phyloP scores from a whole-genome alignment of 1,140 invertebrate species.

The Spodoptera frugiperda region DNA sequence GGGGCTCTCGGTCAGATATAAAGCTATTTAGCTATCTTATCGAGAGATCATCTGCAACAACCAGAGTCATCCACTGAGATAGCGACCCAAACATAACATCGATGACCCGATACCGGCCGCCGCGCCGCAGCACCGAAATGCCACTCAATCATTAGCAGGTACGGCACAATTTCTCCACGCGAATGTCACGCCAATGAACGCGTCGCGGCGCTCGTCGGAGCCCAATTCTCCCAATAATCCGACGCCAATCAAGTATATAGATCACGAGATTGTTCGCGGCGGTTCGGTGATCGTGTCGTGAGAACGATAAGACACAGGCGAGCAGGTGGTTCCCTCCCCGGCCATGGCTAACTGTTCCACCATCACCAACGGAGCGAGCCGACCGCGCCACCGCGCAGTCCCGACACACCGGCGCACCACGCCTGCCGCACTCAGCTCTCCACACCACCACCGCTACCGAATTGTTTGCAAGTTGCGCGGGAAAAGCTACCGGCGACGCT shows the following conservation, averaged over 20 bases:
- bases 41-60: conserved; percentile 60
- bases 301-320: conserved; percentile 73
- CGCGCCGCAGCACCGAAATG: conserved; percentile 56
- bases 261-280: conserved; percentile 76
- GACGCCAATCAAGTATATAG: conserved; percentile 82
- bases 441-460: conserved; percentile 47
- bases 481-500: conserved; percentile 50
- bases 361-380: conserved; percentile 65
- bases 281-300: conserved; percentile 75
- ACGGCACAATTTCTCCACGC: conserved; percentile 70
- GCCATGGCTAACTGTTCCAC: conserved; percentile 74
- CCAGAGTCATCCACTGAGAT: conserved; percentile 59
- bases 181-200: conserved; percentile 73
- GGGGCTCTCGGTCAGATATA: conserved; percentile 61
- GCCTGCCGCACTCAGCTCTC: conserved; percentile 58
- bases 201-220: conserved; percentile 62
- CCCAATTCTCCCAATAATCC: conserved; percentile 76
- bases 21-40: conserved; percentile 78
- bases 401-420: conserved; percentile 71
- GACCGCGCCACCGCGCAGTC: conserved; percentile 71
- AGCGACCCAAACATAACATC: conserved; percentile 68
- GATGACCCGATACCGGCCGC: conserved; percentile 64
- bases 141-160: conserved; percentile 67
- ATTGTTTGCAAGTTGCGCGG: conserved; percentile 55
- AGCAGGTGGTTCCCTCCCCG: conserved; percentile 79